Percentiles rank a stretch among this genome's conserved stretches.
Evolutionary conservation across 2,888 invertebrate species (phyloP).

Genomic region (Eupeodes latifasciatus): DNA sequence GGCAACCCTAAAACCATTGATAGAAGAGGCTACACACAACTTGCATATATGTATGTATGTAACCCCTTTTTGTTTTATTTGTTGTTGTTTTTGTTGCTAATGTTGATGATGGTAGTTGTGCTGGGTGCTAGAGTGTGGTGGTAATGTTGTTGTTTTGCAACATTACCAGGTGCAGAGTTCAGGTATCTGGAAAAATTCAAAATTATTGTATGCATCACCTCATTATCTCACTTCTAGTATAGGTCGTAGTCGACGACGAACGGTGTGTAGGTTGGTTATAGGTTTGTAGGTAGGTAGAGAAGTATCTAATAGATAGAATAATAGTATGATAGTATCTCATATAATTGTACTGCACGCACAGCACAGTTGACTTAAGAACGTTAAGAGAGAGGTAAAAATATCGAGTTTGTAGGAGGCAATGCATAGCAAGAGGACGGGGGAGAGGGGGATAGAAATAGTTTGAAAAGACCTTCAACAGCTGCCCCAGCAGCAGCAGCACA

Average conservation of each 20-base stretch:
- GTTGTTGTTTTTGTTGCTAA: not conserved
- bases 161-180: slow-evolving; percentile 29
- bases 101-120: not conserved
- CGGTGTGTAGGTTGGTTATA: too few relatives aligned
- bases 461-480: slow-evolving; percentile 67
- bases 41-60: slow-evolving; percentile 18
- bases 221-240: slow-evolving; percentile 50
- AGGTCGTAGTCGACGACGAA: too few relatives aligned
- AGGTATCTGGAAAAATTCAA: slow-evolving; percentile 33
- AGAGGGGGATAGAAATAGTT: not conserved
- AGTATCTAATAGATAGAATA: slow-evolving; percentile 52
- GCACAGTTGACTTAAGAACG: slow-evolving; percentile 54
- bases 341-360: slow-evolving; percentile 67
- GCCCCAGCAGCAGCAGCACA: slow-evolving; percentile 29
- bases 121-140: too few relatives aligned
- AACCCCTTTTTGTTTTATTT: slow-evolving; percentile 14
- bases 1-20: slow-evolving; percentile 20
- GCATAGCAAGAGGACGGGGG: too few relatives aligned
- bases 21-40: slow-evolving; percentile 45
- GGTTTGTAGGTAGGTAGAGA: not conserved
- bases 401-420: slow-evolving; percentile 14
- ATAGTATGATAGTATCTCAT: slow-evolving; percentile 50
- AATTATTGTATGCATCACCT: slow-evolving; percentile 45
- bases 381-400: slow-evolving; percentile 3
- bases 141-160: not conserved